Evolutionary conservation across 2,888 invertebrate species (phyloP).

Genomic region (Drosophila siamana): DNA sequence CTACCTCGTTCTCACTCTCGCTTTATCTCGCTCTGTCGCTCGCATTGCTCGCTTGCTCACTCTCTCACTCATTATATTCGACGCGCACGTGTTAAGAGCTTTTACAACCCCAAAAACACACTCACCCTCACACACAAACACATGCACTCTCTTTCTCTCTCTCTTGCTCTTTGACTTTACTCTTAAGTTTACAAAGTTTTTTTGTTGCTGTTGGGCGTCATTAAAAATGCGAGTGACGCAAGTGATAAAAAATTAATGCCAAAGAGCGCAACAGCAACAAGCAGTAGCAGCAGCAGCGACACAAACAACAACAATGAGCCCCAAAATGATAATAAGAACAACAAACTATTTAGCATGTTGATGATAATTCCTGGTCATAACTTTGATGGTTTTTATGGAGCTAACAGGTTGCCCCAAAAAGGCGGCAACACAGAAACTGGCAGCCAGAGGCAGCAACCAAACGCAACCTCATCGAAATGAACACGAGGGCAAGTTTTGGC

Average conservation of each 20-base stretch:
- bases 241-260: constrained; percentile 76
- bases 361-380: constrained; percentile 55
- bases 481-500: not conserved
- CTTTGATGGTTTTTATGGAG: constrained; percentile 39
- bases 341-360: constrained; percentile 52
- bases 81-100: constrained; percentile 61
- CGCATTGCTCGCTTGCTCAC: constrained; percentile 12
- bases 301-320: constrained; percentile 1
- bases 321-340: constrained; percentile 12
- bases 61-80: constrained; percentile 24
- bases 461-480: constrained; percentile 28
- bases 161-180: constrained; percentile 29
- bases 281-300: constrained; percentile 9
- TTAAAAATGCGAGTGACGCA: constrained; percentile 78
- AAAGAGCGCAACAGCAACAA: constrained; percentile 42
- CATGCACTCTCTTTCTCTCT: not conserved
- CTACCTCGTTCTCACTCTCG: constrained; percentile 17
- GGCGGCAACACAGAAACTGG: constrained; percentile 31
- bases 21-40: constrained; percentile 19
- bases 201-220: constrained; percentile 49
- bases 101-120: constrained; percentile 41
- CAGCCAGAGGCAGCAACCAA: constrained; percentile 4
- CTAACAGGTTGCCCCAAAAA: constrained; percentile 62
- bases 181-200: constrained; percentile 11
- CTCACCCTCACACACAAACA: no score